Percentiles rank a stretch among this genome's conserved stretches.
Evolutionary conservation across 2,113 vertebrate genomes (phyloP).

Genomic region (Pollachius pollachius): DNA sequence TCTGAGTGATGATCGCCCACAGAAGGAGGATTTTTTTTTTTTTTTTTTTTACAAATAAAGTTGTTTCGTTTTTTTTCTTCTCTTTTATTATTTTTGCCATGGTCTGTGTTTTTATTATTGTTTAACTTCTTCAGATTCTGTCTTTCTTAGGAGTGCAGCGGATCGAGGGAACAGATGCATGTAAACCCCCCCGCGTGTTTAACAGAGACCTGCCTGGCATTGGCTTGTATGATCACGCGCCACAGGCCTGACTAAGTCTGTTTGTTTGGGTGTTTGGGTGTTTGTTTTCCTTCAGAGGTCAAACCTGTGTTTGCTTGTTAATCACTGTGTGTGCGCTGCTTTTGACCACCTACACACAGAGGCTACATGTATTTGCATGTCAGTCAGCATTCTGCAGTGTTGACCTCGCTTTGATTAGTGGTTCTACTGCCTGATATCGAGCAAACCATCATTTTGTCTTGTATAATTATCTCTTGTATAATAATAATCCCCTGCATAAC

Average conservation of each 20-base stretch:
- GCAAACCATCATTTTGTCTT: constrained; percentile 38
- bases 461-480: constrained; percentile 23
- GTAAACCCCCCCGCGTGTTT: too few species aligned
- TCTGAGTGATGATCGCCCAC: constrained; percentile 52
- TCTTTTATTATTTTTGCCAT: neutral
- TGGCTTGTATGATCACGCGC: too few species aligned
- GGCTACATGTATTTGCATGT: constrained; percentile 64
- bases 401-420: constrained; percentile 42
- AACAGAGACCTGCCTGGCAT: too few species aligned
- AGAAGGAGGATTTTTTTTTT: constrained; percentile 44
- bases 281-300: too few species aligned
- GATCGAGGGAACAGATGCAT: too few species aligned
- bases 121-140: neutral
- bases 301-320: too few species aligned
- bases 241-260: too few species aligned
- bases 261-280: too few species aligned
- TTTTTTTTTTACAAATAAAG: constrained; percentile 48
- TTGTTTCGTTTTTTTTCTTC: constrained; percentile 28
- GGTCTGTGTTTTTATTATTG: constrained; percentile 41
- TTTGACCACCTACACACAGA: constrained; percentile 53
- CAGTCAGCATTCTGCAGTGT: constrained; percentile 53
- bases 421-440: constrained; percentile 39
- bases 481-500: constrained; percentile 1
- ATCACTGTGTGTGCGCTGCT: constrained; percentile 47
- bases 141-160: too few species aligned